Percentiles rank a stretch among this genome's conserved stretches.
phyloP scores from a whole-genome alignment of 2,113 vertebrate species.

The Ptilorrhoa leucosticta region DNA sequence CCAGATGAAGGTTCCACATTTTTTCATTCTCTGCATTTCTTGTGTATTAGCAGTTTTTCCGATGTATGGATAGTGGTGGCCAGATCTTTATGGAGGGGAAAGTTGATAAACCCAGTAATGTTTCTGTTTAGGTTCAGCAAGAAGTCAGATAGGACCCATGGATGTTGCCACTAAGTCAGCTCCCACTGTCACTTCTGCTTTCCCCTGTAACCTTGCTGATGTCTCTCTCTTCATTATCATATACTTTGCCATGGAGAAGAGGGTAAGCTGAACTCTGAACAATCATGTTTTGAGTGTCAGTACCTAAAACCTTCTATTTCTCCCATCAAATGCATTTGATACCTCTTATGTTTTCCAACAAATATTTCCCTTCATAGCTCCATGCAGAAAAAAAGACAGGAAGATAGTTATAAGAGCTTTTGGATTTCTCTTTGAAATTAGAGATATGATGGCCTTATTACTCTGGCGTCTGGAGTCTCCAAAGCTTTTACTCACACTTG shows the following conservation, averaged over 20 bases:
- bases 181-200: background rate
- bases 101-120: background rate
- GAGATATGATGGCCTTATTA: background rate
- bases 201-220: background rate
- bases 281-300: background rate
- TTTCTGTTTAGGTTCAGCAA: background rate
- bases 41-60: background rate
- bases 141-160: background rate
- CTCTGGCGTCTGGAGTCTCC: background rate
- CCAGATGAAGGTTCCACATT: background rate
- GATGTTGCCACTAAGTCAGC: background rate
- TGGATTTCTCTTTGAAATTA: background rate
- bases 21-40: background rate
- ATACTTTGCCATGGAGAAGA: background rate
- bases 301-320: background rate
- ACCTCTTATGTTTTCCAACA: background rate
- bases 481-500: background rate
- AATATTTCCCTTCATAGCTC: background rate
- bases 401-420: background rate
- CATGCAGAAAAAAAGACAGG: background rate
- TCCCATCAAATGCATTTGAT: background rate
- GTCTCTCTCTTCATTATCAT: rapidly evolving
- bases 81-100: background rate
- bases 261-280: background rate
- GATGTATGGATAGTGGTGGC: background rate